Conservation (phyloP, 2,888 invertebrate species). For the Acleris cristana region DNA sequence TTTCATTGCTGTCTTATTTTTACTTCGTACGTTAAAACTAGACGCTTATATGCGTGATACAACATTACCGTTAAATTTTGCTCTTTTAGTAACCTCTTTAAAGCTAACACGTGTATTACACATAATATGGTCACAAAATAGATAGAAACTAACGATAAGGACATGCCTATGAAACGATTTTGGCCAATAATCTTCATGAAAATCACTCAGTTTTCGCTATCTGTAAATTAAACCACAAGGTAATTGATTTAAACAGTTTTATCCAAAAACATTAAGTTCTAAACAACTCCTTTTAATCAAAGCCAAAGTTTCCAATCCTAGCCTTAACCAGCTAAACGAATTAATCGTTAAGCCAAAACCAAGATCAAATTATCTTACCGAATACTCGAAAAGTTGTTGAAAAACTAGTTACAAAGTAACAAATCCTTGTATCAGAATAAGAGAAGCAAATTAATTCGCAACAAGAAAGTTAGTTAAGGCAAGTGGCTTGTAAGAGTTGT, state of each 20-base stretch:
- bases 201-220: too few relatives aligned
- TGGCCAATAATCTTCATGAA: too few relatives aligned
- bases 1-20: too few relatives aligned
- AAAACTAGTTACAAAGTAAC: conserved; percentile 32
- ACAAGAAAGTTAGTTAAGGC: conserved; percentile 56
- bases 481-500: conserved; percentile 51
- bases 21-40: too few relatives aligned
- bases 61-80: too few relatives aligned
- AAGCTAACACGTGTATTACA: too few relatives aligned
- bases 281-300: conserved; percentile 30
- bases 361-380: conserved; percentile 21
- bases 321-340: conserved; percentile 14
- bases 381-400: conserved; percentile 32
- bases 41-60: too few relatives aligned
- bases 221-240: too few relatives aligned
- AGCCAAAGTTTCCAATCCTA: conserved; percentile 23
- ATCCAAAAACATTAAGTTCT: not conserved
- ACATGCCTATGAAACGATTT: too few relatives aligned
- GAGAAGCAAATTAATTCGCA: conserved; percentile 48
- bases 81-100: too few relatives aligned
- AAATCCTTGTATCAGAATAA: conserved; percentile 32
- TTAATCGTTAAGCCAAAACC: conserved; percentile 11
- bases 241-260: not conserved
- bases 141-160: too few relatives aligned
- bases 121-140: too few relatives aligned